phyloP scores from a whole-genome alignment of 2,113 vertebrate genomes.

The Hylia prasina region DNA sequence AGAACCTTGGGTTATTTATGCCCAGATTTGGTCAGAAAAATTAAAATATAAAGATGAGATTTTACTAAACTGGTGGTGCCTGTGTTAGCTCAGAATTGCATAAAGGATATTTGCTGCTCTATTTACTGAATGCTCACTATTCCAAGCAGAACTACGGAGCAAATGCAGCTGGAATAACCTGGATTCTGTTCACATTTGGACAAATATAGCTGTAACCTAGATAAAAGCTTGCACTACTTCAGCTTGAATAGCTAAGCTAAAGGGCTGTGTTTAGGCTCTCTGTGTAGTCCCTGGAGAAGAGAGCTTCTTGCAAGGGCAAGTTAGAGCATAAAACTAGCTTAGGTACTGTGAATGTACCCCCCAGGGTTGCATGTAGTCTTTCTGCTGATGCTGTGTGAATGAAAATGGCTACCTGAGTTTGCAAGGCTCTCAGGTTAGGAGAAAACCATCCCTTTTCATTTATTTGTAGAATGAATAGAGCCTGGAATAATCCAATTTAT shows the following conservation, averaged over 20 bases:
- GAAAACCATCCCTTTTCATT: not conserved
- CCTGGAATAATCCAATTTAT: not conserved
- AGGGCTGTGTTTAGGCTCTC: not conserved
- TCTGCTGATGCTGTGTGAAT: not conserved
- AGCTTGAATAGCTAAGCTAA: not conserved
- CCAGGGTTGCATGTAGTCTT: not conserved
- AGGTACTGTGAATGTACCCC: not conserved
- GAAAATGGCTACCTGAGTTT: not conserved
- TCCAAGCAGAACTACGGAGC: not conserved
- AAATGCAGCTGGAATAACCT: not conserved
- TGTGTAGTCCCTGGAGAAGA: not conserved
- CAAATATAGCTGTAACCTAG: not conserved
- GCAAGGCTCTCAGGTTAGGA: not conserved
- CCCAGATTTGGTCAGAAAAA: not conserved
- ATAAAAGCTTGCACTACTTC: not conserved
- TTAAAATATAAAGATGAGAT: not conserved
- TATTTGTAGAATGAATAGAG: not conserved
- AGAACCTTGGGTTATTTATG: not conserved
- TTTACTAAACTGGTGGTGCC: not conserved
- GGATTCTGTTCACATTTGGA: not conserved
- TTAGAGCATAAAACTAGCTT: not conserved
- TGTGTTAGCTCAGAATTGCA: not conserved
- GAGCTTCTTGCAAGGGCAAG: not conserved
- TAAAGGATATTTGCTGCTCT: not conserved
- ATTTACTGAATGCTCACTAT: not conserved